Base-by-base conservation (phyloP, 2,888 invertebrate species). In the Chrysomela aeneicollis region DNA sequence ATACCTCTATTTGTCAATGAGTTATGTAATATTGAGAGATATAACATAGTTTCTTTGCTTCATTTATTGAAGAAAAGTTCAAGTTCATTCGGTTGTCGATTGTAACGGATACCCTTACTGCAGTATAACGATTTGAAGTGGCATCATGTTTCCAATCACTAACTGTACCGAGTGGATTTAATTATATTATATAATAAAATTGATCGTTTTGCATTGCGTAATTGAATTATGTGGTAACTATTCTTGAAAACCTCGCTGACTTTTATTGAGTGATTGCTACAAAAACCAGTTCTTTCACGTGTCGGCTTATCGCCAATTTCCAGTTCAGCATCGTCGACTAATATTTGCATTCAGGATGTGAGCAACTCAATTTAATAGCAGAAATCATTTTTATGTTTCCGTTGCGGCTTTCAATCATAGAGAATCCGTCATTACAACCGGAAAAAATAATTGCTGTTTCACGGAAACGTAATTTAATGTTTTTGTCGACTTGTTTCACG, bases 281-380 rank as follows among this genome's bases (percentile, higher is more conserved):
- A n/a, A n/a, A 15, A 42, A 42, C 42, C 42, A 3, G 42, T 42
- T 55, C 69, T 72, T n/a, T 79, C 6, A 26, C 6, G 3, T 26
- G 6, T 26, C 26, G 4, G 6, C 26, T 26, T 26, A 26, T 26
- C 26, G 26, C 3, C 26, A 3, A 26, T 26, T 26, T 5, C 6
- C n/a, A n/a, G n/a, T n/a, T n/a, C n/a, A n/a, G n/a, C n/a, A n/a
- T n/a, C n/a, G n/a, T n/a, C n/a, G n/a, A n/a, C n/a, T n/a, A n/a
- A n/a, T n/a, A n/a, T 26, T 26, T 26, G 26, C 26, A 26, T 26
- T 26, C 26, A n/a, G n/a, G n/a, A n/a, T 26, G 26, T 26, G 26
- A 26, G 6, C 6, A 6, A 26, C 6, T 26, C 6, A 26, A 26
- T 26, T 26, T 5, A 3, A 26, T 26, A 26, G 26, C 26, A 26